These are phyloP conservation scores for Chloroceryle inda DNA, from an alignment of 2,797 vertebrate species.

Conservation along the genomic window DNA sequence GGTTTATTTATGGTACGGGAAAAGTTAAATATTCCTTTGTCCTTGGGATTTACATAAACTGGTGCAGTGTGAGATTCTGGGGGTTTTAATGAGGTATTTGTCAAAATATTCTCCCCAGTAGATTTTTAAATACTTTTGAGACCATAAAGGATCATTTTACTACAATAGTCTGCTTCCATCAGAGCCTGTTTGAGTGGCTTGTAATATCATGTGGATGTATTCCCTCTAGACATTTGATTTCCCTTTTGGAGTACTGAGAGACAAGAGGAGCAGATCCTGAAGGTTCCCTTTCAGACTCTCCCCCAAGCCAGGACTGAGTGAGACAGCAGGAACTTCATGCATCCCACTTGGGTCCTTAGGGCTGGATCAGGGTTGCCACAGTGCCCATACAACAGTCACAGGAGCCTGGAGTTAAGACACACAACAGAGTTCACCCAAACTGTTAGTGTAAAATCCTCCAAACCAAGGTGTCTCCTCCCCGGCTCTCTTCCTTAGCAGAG, in stretches of 20 bases:
- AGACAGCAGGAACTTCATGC: background rate
- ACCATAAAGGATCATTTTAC: conserved; percentile 49
- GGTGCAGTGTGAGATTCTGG: conserved; percentile 53
- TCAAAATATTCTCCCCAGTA: conserved; percentile 51
- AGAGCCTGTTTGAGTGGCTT: conserved; percentile 19
- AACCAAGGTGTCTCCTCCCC: background rate
- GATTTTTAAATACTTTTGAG: conserved; percentile 51
- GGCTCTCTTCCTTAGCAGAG: background rate
- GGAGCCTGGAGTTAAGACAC: background rate
- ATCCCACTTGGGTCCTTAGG: background rate
- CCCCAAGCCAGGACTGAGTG: background rate
- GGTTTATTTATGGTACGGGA: conserved; percentile 76
- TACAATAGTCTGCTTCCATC: conserved; percentile 34
- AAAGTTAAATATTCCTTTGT: conserved; percentile 77
- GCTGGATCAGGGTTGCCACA: background rate
- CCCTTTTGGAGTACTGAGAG: background rate
- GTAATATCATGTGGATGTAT: conserved; percentile 25
- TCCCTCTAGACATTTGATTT: background rate
- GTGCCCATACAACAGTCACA: fast-evolving
- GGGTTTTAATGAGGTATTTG: conserved; percentile 60
- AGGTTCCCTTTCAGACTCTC: background rate
- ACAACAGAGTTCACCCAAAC: background rate
- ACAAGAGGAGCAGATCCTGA: background rate
- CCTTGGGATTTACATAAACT: conserved; percentile 74
- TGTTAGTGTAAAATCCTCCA: background rate